A percentile compares a stretch with the other conserved stretches of the same genome.
Evolutionary conservation across 2,888 invertebrate genomes (phyloP).

Genomic region (Cantharis flavilabris): DNA sequence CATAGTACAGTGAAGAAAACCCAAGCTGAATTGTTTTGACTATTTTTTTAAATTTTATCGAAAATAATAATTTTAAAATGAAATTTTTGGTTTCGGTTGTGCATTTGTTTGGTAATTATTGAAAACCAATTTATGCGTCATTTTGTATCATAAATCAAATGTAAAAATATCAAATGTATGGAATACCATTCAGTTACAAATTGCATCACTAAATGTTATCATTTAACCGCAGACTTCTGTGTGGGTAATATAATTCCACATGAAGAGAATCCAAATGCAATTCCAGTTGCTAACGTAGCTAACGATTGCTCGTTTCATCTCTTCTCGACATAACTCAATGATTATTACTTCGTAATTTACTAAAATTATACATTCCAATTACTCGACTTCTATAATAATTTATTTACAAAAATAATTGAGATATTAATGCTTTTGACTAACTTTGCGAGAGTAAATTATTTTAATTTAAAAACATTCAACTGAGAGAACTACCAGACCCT

Average conservation of each 20-base stretch:
- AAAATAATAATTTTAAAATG: not conserved
- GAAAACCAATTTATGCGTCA: not conserved
- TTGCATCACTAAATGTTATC: slow-evolving; percentile 9
- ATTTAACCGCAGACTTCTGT: not conserved
- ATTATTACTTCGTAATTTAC: not conserved
- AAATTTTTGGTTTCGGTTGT: not conserved
- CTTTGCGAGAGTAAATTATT: not conserved
- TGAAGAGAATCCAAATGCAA: not conserved
- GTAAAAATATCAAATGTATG: not conserved
- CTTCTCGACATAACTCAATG: not conserved
- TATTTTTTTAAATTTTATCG: not conserved
- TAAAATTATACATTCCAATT: not conserved
- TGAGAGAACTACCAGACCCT: not conserved
- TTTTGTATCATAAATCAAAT: not conserved
- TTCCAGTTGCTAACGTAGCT: not conserved
- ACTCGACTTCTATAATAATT: not conserved
- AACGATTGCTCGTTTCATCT: not conserved
- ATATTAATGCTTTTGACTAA: not conserved
- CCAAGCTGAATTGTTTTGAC: not conserved
- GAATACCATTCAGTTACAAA: not conserved
- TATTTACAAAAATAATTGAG: not conserved
- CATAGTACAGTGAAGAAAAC: not conserved
- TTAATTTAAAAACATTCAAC: not conserved
- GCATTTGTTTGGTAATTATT: not conserved
- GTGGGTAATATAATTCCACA: slow-evolving; percentile 4